These are phyloP conservation scores for Cyprinella venusta DNA, from an alignment of 2,797 vertebrate species.

Conservation along the genomic window DNA sequence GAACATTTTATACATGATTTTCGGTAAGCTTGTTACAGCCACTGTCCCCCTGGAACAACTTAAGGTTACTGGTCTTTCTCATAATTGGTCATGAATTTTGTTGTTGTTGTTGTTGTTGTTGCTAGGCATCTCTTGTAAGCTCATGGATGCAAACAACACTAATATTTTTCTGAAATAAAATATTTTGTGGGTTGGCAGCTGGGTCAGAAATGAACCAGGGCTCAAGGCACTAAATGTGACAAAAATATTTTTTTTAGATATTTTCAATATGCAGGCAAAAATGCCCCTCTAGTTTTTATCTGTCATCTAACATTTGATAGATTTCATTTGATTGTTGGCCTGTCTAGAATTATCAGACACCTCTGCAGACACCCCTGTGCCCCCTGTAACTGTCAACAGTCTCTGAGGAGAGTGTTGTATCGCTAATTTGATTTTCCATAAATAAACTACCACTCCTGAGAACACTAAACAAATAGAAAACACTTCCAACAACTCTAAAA, in stretches of 20 bases:
- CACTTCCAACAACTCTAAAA: not conserved
- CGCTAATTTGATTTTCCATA: not conserved
- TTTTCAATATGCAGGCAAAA: not conserved
- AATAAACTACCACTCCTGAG: not conserved
- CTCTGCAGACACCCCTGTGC: not conserved
- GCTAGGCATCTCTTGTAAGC: not conserved
- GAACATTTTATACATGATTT: not conserved
- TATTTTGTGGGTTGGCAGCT: not conserved
- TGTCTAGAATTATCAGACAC: not conserved
- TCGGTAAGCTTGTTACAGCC: not conserved
- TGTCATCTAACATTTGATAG: constrained; percentile 10
- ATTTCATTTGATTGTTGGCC: not conserved
- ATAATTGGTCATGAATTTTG: not conserved
- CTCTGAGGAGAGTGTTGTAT: not conserved
- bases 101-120: not conserved
- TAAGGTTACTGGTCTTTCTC: not conserved
- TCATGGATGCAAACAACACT: not conserved
- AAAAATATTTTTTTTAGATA: not conserved
- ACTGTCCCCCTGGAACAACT: not conserved
- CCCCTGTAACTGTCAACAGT: not conserved
- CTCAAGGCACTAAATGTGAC: not conserved
- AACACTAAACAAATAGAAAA: not conserved
- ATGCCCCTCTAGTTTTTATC: not conserved
- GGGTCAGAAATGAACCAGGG: not conserved
- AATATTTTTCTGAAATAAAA: not conserved